Evolutionary conservation across 2,113 vertebrate genomes (phyloP).

Genomic region (Anarhynchus alexandrinus): DNA sequence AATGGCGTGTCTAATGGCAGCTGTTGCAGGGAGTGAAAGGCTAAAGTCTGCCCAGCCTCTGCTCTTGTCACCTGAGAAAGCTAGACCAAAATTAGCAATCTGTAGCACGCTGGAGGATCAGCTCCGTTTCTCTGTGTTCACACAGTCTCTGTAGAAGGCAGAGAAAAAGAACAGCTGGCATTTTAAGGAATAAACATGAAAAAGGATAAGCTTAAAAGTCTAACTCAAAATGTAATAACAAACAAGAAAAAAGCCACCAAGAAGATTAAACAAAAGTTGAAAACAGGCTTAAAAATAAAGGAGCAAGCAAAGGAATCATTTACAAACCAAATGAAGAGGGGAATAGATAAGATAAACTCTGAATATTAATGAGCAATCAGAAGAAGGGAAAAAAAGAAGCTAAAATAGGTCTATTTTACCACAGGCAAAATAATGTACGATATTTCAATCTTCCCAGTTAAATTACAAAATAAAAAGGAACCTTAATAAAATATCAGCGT

Average conservation of each 20-base stretch:
- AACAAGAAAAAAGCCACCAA: background rate
- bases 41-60: background rate
- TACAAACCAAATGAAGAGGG: slow-evolving; percentile 62
- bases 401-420: slow-evolving; percentile 46
- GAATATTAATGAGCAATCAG: slow-evolving; percentile 59
- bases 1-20: background rate
- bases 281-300: slow-evolving; percentile 47
- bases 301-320: slow-evolving; percentile 48
- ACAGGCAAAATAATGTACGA: slow-evolving; percentile 40
- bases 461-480: slow-evolving; percentile 38
- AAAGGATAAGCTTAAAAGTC: background rate
- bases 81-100: background rate
- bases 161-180: background rate
- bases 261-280: slow-evolving; percentile 56
- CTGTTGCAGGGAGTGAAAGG: background rate
- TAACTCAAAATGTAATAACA: background rate
- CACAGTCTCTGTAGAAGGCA: background rate
- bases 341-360: slow-evolving; percentile 53
- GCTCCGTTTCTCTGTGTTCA: background rate
- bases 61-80: background rate
- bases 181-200: slow-evolving; percentile 8
- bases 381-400: background rate
- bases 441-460: slow-evolving; percentile 19
- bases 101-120: background rate
- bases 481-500: slow-evolving; percentile 7